Evolutionary conservation across 2,797 vertebrate species (phyloP).

Genomic region (Tolypeutes matacus): DNA sequence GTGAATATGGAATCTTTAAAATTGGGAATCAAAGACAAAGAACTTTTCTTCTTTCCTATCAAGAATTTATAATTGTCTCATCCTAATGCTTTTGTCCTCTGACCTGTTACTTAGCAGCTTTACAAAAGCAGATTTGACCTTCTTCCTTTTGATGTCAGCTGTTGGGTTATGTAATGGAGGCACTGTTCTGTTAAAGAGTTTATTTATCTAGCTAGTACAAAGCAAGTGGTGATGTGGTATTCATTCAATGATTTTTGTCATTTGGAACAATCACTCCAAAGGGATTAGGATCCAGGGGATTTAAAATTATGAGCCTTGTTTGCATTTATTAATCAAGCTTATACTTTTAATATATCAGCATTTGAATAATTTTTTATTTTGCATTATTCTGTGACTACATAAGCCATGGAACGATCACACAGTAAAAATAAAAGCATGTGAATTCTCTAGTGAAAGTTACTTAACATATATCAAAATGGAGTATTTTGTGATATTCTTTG

Average conservation of each 20-base stretch:
- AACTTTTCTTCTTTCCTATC: neutral
- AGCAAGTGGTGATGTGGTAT: neutral
- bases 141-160: slow-evolving; percentile 2
- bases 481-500: slow-evolving; percentile 64
- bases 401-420: slow-evolving; percentile 49
- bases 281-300: neutral
- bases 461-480: slow-evolving; percentile 31
- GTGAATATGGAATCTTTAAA: slow-evolving; percentile 48
- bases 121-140: slow-evolving; percentile 34
- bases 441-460: slow-evolving; percentile 33
- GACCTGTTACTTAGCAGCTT: slow-evolving; percentile 53
- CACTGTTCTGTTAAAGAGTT: neutral
- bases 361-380: slow-evolving; percentile 55
- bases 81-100: slow-evolving; percentile 51
- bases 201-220: neutral
- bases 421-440: slow-evolving; percentile 61
- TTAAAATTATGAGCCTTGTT: slow-evolving; percentile 55
- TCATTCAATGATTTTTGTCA: slow-evolving; percentile 2
- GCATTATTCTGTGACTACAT: slow-evolving; percentile 5
- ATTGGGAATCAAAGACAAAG: slow-evolving; percentile 7
- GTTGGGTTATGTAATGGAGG: neutral
- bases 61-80: neutral
- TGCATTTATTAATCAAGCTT: slow-evolving; percentile 18
- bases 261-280: neutral
- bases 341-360: slow-evolving; percentile 35